Evolutionary conservation across 2,113 vertebrate genomes (phyloP), one percentile per base, ranked within the genome.

Genomic region (Varanus komodoensis): DNA sequence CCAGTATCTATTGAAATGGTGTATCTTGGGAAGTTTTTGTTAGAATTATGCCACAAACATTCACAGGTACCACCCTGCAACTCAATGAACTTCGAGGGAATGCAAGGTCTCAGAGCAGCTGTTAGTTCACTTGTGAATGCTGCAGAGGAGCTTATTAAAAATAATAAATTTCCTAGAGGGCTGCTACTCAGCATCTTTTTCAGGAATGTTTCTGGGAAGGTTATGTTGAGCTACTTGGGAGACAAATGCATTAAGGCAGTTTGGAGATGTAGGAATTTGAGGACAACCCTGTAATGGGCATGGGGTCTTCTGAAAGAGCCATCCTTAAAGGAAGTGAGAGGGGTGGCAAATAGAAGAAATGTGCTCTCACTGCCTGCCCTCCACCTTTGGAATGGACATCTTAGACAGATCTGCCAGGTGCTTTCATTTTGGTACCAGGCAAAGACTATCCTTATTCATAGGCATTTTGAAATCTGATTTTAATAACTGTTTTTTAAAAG

Each of bases 91-190:
- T 93, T 84, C 80, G 87, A 67, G 89, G 57, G 92, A 93, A 87
- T 9, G 67, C 91, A n/a, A 79, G 87, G 81, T 93, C 92, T 94
- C 93, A 48, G 69, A 96, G 86, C 95, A 96, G 92, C 93, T 95
- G 95, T 94, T 95, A 87, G 50, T 92, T 94, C 91, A 77, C 52
- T 7, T 94, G 89, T 86, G 83, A 94, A 87, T 57, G 50, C 88
- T 92, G 91, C 91, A 92, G 91, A 94, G n/a, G 25, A 91, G 84
- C 91, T 94, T 95, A 95, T 94, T 95, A 94, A 94, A 95, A 88
- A 96, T 91, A 95, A 95, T 95, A 94, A 85, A 95, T 96, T 95
- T 96, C 90, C 85, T 91, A 78, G 87, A 69, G 85, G 93, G 92
- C 84, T 92, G 91, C 93, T 92, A 93, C 93, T 91, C 54, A 54